Evolutionary conservation across 2,797 vertebrate species (phyloP).

Genomic region (Merluccius polli): DNA sequence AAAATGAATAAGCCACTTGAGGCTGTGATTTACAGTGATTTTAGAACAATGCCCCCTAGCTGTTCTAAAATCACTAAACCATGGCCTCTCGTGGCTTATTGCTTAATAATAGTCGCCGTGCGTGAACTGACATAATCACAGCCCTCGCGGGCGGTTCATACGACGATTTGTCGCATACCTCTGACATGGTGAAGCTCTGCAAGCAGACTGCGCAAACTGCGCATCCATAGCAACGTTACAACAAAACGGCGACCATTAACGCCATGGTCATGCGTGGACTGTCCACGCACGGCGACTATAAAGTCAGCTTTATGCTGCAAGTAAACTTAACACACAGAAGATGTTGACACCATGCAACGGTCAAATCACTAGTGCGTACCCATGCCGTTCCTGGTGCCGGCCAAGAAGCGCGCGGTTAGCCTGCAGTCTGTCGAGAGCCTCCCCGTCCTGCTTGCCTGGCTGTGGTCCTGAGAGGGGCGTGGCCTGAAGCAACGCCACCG

Average conservation of each 20-base stretch:
- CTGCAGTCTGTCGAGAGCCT: constrained; percentile 73
- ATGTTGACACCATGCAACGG: background rate
- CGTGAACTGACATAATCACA: background rate
- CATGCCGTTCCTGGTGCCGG: background rate
- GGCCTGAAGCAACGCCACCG: constrained; percentile 89
- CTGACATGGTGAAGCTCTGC: too few relatives aligned
- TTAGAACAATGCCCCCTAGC: too few relatives aligned
- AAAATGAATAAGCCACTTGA: too few relatives aligned
- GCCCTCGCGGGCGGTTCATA: background rate
- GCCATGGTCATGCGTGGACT: background rate
- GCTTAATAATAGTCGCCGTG: background rate
- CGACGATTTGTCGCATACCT: background rate
- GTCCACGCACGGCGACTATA: background rate
- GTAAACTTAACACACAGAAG: background rate
- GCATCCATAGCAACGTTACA: too few relatives aligned
- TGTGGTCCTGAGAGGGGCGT: constrained; percentile 74
- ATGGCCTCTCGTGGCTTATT: too few relatives aligned
- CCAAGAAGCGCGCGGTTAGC: constrained; percentile 62
- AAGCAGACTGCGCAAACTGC: background rate
- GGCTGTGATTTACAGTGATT: too few relatives aligned
- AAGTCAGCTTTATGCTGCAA: background rate
- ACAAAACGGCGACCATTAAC: too few relatives aligned
- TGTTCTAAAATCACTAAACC: too few relatives aligned
- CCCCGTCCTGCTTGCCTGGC: constrained; percentile 75
- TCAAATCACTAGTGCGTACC: background rate